These are phyloP conservation scores for Nycticryphes semicollaris DNA, from an alignment of 2,113 vertebrate genomes.

Conservation along the genomic window DNA sequence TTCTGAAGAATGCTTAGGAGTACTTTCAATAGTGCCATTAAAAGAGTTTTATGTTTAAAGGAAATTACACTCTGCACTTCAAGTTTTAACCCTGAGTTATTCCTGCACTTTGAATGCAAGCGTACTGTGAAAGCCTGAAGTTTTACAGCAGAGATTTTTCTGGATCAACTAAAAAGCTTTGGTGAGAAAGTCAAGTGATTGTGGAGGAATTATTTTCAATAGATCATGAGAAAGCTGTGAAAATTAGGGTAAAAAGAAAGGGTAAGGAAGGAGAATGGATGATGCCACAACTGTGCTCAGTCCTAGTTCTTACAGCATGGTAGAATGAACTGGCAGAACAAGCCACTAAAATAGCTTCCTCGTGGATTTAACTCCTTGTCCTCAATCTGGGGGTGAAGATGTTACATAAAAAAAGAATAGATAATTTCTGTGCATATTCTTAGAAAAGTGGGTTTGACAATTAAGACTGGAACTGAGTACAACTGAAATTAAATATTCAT, in stretches of 20 bases:
- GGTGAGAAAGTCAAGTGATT: background rate
- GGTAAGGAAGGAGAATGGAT: background rate
- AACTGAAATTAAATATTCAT: slow-evolving; percentile 33
- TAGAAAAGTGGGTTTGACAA: slow-evolving; percentile 14
- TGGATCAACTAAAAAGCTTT: background rate
- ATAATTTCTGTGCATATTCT: slow-evolving; percentile 11
- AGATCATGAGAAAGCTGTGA: background rate
- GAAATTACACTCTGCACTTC: background rate
- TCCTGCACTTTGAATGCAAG: background rate
- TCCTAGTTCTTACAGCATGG: background rate
- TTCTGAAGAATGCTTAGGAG: slow-evolving; percentile 14
- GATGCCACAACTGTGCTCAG: background rate
- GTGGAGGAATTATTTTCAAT: background rate
- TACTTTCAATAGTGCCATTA: background rate
- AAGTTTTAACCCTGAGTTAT: background rate
- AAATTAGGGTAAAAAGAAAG: background rate
- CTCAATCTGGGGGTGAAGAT: background rate
- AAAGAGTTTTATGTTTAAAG: slow-evolving; percentile 5
- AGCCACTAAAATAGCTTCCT: background rate
- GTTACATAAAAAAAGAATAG: background rate
- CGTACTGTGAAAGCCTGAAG: background rate
- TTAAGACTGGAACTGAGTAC: slow-evolving; percentile 20
- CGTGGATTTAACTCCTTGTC: background rate
- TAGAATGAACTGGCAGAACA: background rate
- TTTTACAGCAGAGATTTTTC: background rate